A percentile compares a stretch with the other conserved stretches of the same genome.
Conservation (phyloP, 2,797 vertebrate genomes). For the Orientallactaga sibirica region DNA sequence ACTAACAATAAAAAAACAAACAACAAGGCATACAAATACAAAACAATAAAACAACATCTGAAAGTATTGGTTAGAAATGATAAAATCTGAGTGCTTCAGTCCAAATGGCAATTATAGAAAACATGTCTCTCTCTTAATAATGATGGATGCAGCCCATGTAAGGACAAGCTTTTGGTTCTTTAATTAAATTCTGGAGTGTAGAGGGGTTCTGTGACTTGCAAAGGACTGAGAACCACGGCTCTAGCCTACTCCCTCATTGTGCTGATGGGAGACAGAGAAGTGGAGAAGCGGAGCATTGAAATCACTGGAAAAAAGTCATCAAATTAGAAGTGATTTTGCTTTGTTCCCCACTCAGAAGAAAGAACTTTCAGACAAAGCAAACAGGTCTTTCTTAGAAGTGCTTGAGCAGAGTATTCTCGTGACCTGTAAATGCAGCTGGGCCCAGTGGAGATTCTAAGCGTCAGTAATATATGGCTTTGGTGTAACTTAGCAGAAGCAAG, state of each 20-base stretch:
- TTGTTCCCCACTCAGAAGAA: neutral
- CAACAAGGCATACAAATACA: neutral
- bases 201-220: neutral
- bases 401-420: conserved; percentile 17
- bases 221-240: neutral
- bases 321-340: neutral
- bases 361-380: neutral
- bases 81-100: conserved; percentile 13
- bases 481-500: neutral
- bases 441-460: neutral
- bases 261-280: neutral
- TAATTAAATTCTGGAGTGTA: neutral
- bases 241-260: neutral
- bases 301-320: neutral
- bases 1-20: neutral
- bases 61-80: neutral
- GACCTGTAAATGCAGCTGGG: neutral
- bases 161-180: neutral
- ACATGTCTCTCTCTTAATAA: neutral
- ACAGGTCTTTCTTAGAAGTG: neutral
- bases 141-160: neutral
- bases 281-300: neutral
- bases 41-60: neutral
- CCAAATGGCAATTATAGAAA: conserved; percentile 51
- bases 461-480: neutral